Percentiles rank a stretch among this genome's conserved stretches.
phyloP scores from a whole-genome alignment of 2,888 invertebrate species.

The Microctonus aethiopoides region DNA sequence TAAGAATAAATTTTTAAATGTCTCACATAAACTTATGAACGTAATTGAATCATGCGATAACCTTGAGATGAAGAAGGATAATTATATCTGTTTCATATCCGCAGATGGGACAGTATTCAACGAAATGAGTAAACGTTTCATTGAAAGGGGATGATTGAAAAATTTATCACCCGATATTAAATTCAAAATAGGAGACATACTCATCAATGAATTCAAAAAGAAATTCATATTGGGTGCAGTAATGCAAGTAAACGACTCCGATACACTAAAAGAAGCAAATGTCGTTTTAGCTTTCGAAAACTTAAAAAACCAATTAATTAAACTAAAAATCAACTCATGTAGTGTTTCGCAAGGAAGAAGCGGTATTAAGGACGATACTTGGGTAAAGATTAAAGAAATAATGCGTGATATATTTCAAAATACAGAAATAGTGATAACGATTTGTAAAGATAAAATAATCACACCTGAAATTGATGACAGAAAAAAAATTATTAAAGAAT shows the following conservation, averaged over 20 bases:
- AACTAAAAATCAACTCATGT: background rate
- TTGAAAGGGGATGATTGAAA: conserved; percentile 5
- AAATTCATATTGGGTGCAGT: conserved; percentile 17
- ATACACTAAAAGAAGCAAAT: background rate
- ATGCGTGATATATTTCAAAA: background rate
- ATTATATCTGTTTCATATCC: conserved; percentile 25
- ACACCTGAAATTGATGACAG: conserved; percentile 3
- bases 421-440: background rate
- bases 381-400: conserved; percentile 6
- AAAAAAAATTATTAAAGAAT: background rate
- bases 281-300: background rate
- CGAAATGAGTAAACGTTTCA: conserved; percentile 8
- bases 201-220: conserved; percentile 1
- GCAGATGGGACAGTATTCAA: conserved; percentile 27
- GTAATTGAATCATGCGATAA: conserved; percentile 20
- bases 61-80: conserved; percentile 24
- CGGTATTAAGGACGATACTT: background rate
- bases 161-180: background rate
- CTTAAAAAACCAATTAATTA: conserved; percentile 8
- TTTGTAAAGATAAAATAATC: conserved; percentile 23
- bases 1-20: too few species aligned
- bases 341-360: conserved; percentile 13
- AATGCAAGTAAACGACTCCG: conserved; percentile 7
- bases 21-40: background rate
- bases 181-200: conserved; percentile 10